Conservation (phyloP, 2,113 vertebrate species). For the Chaenogobius annularis region DNA sequence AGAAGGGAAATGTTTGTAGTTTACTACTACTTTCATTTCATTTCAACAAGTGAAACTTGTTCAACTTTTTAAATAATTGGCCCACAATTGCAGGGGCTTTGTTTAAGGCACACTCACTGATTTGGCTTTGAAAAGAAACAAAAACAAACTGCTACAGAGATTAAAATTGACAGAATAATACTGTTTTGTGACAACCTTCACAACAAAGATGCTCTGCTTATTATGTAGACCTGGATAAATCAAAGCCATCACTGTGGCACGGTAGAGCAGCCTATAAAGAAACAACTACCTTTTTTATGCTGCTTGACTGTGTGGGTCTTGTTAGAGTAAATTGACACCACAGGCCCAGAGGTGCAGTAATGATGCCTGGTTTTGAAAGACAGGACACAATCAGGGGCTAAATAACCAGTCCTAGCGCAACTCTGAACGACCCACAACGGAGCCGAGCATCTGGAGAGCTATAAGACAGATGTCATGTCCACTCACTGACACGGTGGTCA, state of each 20-base stretch:
- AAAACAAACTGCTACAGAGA: background rate
- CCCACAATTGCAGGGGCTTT: too few relatives aligned
- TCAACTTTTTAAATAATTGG: too few relatives aligned
- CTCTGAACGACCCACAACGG: constrained; percentile 27
- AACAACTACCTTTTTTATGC: constrained; percentile 21
- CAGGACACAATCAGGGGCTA: constrained; percentile 10
- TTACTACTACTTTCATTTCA: too few relatives aligned
- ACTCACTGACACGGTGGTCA: constrained; percentile 12
- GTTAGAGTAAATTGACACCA: constrained; percentile 50
- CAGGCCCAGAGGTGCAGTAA: constrained; percentile 45
- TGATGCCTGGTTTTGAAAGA: constrained; percentile 35
- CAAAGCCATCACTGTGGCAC: constrained; percentile 10
- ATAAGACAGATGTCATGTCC: constrained; percentile 45
- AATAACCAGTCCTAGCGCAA: constrained; percentile 27
- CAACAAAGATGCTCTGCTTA: background rate
- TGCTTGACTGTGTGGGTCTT: constrained; percentile 33
- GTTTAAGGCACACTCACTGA: background rate
- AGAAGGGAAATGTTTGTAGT: too few relatives aligned
- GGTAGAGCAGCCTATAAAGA: constrained; percentile 43
- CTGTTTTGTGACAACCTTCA: too few relatives aligned
- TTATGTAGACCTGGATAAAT: background rate
- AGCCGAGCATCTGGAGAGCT: constrained; percentile 42
- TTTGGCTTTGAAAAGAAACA: background rate
- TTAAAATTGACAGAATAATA: too few relatives aligned
- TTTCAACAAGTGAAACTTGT: too few relatives aligned